Percentiles rank a stretch among this genome's conserved stretches.
Conservation (phyloP, 1,140 invertebrate genomes). For the Saccostrea echinata region DNA sequence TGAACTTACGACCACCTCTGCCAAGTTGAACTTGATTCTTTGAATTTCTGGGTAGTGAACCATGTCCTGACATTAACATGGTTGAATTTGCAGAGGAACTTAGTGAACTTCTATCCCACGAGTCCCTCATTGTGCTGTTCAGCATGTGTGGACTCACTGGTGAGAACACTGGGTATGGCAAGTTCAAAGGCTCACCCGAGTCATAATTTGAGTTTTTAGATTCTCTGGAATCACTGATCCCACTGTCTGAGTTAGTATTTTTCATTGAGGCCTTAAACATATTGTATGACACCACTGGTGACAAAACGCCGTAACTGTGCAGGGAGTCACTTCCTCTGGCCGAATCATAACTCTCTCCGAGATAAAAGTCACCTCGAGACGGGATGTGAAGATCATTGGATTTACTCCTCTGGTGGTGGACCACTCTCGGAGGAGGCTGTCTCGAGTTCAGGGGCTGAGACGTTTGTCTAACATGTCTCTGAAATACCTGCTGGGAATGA, state of each 20-base stretch:
- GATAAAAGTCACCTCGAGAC: not conserved
- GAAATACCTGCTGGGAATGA: not conserved
- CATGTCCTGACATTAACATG: conserved; percentile 24
- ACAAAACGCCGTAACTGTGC: not conserved
- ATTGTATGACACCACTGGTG: conserved; percentile 14
- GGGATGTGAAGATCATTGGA: conserved; percentile 26
- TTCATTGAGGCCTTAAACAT: conserved; percentile 34
- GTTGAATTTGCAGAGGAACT: conserved; percentile 44
- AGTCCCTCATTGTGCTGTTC: conserved; percentile 40
- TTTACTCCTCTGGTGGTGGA: conserved; percentile 36
- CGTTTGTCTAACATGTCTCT: not conserved
- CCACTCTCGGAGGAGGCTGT: not conserved
- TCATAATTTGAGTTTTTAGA: conserved; percentile 6
- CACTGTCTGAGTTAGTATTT: conserved; percentile 23
- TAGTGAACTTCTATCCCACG: conserved; percentile 29
- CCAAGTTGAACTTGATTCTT: conserved; percentile 48
- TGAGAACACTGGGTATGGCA: not conserved
- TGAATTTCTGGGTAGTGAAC: conserved; percentile 45
- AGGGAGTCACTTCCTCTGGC: conserved; percentile 24
- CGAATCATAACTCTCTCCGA: conserved; percentile 30
- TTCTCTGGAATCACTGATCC: conserved; percentile 32
- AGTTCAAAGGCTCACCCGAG: conserved; percentile 7
- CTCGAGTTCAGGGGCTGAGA: not conserved
- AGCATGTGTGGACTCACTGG: conserved; percentile 10
- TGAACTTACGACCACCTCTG: conserved; percentile 42